Evolutionary conservation across 1,140 invertebrate species (phyloP).

Genomic region (Teleogryllus occipitalis): DNA sequence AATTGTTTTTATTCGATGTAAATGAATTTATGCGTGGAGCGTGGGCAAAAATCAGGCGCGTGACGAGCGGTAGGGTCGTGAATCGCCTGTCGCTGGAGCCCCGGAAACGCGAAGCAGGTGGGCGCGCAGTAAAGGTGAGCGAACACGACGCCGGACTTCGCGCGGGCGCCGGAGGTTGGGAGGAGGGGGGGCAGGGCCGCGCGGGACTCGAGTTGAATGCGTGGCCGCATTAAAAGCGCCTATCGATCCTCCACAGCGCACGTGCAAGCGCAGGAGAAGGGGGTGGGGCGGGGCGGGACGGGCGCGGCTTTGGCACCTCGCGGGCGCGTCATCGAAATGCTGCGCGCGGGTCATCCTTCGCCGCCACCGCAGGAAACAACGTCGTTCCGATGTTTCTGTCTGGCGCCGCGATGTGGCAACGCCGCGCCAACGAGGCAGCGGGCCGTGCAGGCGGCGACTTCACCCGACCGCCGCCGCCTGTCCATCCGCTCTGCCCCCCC

Average conservation of each 20-base stretch:
- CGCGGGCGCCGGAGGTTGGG: no score
- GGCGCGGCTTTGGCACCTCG: neutral
- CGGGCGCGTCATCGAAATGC: neutral
- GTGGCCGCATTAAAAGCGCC: neutral
- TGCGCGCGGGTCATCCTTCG: neutral
- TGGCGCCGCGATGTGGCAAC: neutral
- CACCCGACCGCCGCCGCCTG: no score
- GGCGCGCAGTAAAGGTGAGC: neutral
- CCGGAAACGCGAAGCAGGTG: neutral
- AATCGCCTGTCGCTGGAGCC: no score
- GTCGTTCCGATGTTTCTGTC: neutral
- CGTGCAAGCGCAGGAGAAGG: neutral
- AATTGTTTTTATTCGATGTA: no score
- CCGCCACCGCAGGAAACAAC: neutral
- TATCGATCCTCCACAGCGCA: neutral
- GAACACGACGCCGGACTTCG: neutral
- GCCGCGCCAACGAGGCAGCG: neutral
- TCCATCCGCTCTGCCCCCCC: no score
- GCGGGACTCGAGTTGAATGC: neutral
- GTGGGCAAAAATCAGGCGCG: no score
- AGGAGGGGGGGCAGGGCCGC: no score
- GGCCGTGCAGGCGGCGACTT: neutral
- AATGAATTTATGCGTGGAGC: no score
- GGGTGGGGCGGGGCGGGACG: neutral
- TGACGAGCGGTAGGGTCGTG: no score